Base-by-base conservation (phyloP, 2,113 vertebrate species). In the Protobothrops mucrosquamatus region DNA sequence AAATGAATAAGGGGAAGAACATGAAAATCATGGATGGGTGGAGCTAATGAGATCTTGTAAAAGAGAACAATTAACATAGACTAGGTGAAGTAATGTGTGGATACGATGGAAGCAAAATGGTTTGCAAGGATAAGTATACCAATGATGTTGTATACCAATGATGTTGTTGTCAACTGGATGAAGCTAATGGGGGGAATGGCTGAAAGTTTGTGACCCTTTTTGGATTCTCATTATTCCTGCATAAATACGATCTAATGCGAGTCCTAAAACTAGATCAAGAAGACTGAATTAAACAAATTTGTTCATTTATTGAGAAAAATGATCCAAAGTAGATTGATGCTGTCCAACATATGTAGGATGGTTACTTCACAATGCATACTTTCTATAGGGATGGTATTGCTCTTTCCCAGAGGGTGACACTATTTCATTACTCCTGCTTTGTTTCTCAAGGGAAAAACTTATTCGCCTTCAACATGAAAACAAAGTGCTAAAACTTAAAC, bases 391-490 rank as follows among this genome's bases (percentile, higher is more conserved):
- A 52, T 94, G 43, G 4, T 34, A 10, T 48, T 91, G n/a, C 8
- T 56, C 48, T 89, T 0, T 59, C 55, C 85, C 87, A 23, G 0
- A 4, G 0, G 59, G 54, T 0, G 8, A 18, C 46, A 46, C 12
- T 95, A 91, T 85, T 24, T 69, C 85, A 18, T 43, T 85, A 91
- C 56, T 15, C 18, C 0, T 90, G 0, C 94, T 93, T 92, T 91
- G 0, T 93, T 6, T 95, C 0, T 94, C 93, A 93, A 99, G 99
- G 94, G 99, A 99, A 96, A 98, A 99, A 93, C 96, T 99, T 91
- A 99, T 99, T 94, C 98, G 99, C 85, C 98, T 99, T 95, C 99
- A 99, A 95, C 99, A 99, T 94, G 99, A 99, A 96, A 99, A 99
- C 95, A 99, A 98, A 96, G 99, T 99, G 98, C 95, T 99, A 96